These are phyloP conservation scores for Ellobium chinense DNA, from an alignment of 2,888 invertebrate genomes.

Conservation along the genomic window DNA sequence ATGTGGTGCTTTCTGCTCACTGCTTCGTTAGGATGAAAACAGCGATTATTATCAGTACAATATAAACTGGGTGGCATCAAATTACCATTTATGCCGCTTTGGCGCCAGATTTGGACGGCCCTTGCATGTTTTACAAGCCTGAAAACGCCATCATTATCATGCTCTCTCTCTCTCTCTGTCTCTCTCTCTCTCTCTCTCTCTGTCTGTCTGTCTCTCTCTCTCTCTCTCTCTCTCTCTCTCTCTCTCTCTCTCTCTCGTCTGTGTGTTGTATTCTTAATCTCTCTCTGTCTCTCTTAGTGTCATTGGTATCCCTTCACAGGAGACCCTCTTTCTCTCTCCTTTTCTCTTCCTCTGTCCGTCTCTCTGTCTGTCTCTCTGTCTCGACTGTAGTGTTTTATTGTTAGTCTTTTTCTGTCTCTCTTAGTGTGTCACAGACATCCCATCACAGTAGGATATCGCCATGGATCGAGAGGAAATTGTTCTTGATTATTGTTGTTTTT, in stretches of 20 bases:
- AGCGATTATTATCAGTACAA: too few species aligned
- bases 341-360: not conserved
- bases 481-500: too few species aligned
- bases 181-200: conserved; percentile 19
- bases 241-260: not conserved
- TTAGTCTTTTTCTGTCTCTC: not conserved
- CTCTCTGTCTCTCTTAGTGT: not conserved
- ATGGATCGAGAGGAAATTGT: too few species aligned
- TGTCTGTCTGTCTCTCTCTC: not conserved
- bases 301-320: not conserved
- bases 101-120: too few species aligned
- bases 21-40: too few species aligned
- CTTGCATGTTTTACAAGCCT: too few species aligned
- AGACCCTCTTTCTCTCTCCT: conserved; percentile 21
- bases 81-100: too few species aligned
- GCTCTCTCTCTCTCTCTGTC: conserved; percentile 8
- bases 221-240: not conserved
- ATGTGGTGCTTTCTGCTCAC: too few species aligned
- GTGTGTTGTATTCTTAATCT: not conserved
- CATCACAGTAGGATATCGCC: too few species aligned
- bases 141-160: too few species aligned
- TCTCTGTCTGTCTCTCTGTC: not conserved
- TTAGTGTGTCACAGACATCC: too few species aligned
- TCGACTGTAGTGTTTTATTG: conserved; percentile 4
- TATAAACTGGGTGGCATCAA: too few species aligned